phyloP scores from a whole-genome alignment of 2,888 invertebrate species.

The Calameuta idolon region DNA sequence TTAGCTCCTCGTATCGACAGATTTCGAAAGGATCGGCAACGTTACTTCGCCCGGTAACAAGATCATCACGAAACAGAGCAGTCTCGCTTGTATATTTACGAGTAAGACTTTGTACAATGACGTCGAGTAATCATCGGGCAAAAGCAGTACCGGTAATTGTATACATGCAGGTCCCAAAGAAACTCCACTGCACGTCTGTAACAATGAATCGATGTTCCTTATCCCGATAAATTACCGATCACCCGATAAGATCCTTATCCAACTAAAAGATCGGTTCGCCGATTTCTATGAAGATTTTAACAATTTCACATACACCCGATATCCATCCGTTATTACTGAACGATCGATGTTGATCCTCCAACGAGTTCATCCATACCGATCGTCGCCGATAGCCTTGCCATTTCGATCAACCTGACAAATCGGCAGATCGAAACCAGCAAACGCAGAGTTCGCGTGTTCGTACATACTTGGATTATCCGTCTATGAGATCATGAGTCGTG shows the following conservation, averaged over 20 bases:
- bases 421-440: neutral
- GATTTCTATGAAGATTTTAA: neutral
- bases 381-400: conserved; percentile 15
- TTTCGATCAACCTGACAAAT: conserved; percentile 12
- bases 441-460: neutral
- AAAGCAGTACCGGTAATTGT: neutral
- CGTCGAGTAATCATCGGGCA: neutral
- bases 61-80: neutral
- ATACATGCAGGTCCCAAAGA: neutral
- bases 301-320: neutral
- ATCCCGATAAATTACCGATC: neutral
- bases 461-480: conserved; percentile 24
- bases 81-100: neutral
- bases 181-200: neutral
- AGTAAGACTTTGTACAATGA: neutral
- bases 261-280: neutral
- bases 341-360: neutral
- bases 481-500: conserved; percentile 23
- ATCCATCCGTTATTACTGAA: neutral
- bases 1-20: conserved; percentile 2
- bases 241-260: neutral
- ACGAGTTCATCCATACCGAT: neutral
- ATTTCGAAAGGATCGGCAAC: neutral
- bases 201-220: neutral
- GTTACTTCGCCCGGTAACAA: neutral